phyloP scores from a whole-genome alignment of 2,797 vertebrate genomes.

The Emys orbicularis region DNA sequence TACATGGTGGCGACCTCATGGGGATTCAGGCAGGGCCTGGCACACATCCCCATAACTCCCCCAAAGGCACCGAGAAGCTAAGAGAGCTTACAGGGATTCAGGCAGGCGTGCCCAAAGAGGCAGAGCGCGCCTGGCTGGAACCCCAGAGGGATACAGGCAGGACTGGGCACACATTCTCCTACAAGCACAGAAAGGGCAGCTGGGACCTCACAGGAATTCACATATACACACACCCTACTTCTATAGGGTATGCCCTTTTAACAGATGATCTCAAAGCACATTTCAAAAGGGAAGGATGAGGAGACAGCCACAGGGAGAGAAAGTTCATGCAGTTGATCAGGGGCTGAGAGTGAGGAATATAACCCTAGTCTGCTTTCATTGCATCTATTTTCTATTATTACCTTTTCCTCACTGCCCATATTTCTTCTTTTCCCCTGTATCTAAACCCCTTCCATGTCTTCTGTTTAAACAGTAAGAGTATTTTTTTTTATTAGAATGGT shows the following conservation, averaged over 20 bases:
- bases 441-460: rapidly evolving
- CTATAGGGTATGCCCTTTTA: rapidly evolving
- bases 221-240: rapidly evolving
- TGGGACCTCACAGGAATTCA: rapidly evolving
- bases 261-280: neutral
- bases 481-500: neutral
- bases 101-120: neutral
- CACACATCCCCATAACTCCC: neutral
- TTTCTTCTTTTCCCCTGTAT: neutral
- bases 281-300: neutral
- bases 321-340: neutral
- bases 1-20: neutral
- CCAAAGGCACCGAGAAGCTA: neutral
- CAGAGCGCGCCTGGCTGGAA: neutral
- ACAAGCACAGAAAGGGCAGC: rapidly evolving
- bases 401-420: neutral
- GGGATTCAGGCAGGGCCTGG: neutral
- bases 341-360: neutral
- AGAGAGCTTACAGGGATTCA: neutral
- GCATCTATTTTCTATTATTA: neutral
- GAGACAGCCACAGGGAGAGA: rapidly evolving
- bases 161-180: neutral
- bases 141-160: neutral
- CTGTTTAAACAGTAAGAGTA: neutral
- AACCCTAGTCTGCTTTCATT: neutral